Conservation (phyloP, 2,888 invertebrate genomes). For the Torymus auratus region DNA sequence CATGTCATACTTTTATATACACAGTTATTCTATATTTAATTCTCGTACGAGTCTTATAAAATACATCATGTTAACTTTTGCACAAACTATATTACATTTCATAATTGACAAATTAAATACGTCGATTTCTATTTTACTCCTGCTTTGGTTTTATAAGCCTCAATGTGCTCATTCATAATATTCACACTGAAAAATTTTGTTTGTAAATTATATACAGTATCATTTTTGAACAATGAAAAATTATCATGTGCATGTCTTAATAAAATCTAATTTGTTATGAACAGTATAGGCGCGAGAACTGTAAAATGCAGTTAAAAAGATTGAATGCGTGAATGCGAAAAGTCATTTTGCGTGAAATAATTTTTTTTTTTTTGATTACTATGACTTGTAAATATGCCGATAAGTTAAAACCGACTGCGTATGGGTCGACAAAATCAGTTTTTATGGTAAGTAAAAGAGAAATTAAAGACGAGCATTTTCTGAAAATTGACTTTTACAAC, state of each 20-base stretch:
- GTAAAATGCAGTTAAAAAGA: slow-evolving; percentile 37
- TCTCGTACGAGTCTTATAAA: slow-evolving; percentile 36
- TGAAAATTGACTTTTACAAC: slow-evolving; percentile 46
- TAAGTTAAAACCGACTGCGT: slow-evolving; percentile 51
- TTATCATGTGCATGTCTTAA: slow-evolving; percentile 56
- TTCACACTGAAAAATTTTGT: slow-evolving; percentile 7
- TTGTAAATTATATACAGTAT: slow-evolving; percentile 43
- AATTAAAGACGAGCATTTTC: slow-evolving; percentile 51
- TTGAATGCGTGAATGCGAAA: slow-evolving; percentile 38
- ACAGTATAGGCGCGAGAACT: slow-evolving; percentile 44
- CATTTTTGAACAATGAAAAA: slow-evolving; percentile 49
- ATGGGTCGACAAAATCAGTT: slow-evolving; percentile 57
- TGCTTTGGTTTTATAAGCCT: slow-evolving; percentile 12
- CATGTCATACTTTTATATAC: slow-evolving; percentile 30
- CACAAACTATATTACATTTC: slow-evolving; percentile 40
- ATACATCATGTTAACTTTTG: slow-evolving; percentile 37
- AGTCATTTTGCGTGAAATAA: slow-evolving; percentile 53
- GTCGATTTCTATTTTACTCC: slow-evolving; percentile 43
- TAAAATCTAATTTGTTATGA: slow-evolving; percentile 54
- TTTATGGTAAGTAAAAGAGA: slow-evolving; percentile 58
- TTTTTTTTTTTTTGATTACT: slow-evolving; percentile 55
- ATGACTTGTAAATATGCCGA: slow-evolving; percentile 59
- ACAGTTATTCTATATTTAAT: slow-evolving; percentile 27
- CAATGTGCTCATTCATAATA: slow-evolving; percentile 38
- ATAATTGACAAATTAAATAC: slow-evolving; percentile 43